Evolutionary conservation across 1,140 invertebrate species (phyloP).

Genomic region (Zophobas morio): DNA sequence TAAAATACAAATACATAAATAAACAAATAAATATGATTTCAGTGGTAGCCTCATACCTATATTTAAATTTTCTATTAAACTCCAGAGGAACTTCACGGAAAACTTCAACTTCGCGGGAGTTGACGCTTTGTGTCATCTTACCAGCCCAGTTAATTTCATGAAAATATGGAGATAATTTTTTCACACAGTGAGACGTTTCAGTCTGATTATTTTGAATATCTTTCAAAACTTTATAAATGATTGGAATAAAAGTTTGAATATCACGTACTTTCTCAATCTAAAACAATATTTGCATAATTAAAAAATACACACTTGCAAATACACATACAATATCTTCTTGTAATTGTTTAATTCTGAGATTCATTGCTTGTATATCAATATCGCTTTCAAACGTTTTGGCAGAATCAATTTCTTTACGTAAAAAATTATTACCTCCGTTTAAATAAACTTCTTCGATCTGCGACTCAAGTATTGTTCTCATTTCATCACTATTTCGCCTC

Average conservation of each 20-base stretch:
- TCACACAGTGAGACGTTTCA: conserved; percentile 5
- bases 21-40: conserved; percentile 16
- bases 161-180: background rate
- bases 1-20: conserved; percentile 35
- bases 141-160: conserved; percentile 30
- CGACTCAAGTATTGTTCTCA: conserved; percentile 16
- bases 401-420: conserved; percentile 40
- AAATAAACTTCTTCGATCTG: conserved; percentile 23
- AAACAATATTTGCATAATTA: background rate
- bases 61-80: conserved; percentile 47
- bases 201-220: conserved; percentile 15
- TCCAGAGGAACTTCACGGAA: conserved; percentile 52
- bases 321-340: conserved; percentile 49
- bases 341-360: conserved; percentile 25
- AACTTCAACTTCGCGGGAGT: conserved; percentile 36
- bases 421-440: background rate
- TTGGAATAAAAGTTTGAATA: background rate
- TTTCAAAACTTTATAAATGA: conserved; percentile 2
- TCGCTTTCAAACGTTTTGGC: conserved; percentile 1
- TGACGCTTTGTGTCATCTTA: conserved; percentile 8
- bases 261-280: background rate
- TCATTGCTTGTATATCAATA: conserved; percentile 22
- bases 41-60: conserved; percentile 13
- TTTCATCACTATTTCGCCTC: conserved; percentile 7
- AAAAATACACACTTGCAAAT: background rate